Conservation (phyloP, 2,113 vertebrate genomes). For the Varanus komodoensis region DNA sequence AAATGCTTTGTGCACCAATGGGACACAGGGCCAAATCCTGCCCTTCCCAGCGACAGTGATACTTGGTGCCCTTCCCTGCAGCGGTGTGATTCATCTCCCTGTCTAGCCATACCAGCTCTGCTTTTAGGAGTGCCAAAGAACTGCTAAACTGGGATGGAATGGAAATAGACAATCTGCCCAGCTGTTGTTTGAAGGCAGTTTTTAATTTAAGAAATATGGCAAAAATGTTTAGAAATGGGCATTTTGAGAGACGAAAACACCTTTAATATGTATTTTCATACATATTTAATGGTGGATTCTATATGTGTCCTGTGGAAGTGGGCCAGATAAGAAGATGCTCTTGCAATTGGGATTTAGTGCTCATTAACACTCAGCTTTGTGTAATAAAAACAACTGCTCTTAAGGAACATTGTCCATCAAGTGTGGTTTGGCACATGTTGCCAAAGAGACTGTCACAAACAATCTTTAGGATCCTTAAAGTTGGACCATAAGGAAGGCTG, state of each 20-base stretch:
- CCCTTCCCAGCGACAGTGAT: neutral
- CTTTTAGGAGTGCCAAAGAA: neutral
- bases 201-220: no score
- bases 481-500: no score
- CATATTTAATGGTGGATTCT: neutral
- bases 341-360: neutral
- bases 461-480: neutral
- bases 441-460: no score
- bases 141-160: neutral
- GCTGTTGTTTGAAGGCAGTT: neutral
- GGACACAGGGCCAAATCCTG: constrained; percentile 27
- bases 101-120: neutral
- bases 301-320: neutral
- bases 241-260: no score
- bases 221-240: no score
- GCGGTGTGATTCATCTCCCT: neutral
- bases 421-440: neutral
- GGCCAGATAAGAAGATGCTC: neutral
- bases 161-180: neutral
- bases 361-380: neutral
- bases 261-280: no score
- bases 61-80: neutral
- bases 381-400: neutral
- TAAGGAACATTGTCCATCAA: neutral
- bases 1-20: neutral